A percentile compares a stretch with the other conserved stretches of the same genome.
Conservation (phyloP, 2,888 invertebrate genomes). For the Lordiphosa fenestrarum region DNA sequence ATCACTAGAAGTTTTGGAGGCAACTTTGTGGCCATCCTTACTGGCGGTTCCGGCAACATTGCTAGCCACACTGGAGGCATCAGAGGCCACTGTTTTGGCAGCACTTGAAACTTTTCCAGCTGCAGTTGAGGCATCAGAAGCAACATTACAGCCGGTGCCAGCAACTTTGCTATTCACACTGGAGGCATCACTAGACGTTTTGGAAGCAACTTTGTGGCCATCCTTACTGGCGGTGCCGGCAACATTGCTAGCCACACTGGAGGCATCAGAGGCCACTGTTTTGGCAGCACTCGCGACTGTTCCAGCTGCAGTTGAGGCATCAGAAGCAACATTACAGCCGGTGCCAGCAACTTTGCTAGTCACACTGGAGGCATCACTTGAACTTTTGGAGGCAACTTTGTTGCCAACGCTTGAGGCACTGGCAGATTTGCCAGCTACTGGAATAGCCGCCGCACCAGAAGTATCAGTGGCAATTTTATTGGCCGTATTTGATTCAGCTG, state of each 20-base stretch:
- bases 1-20: background rate
- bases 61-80: conserved; percentile 6
- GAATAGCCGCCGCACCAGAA: background rate
- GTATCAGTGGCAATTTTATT: background rate
- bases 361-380: background rate
- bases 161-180: background rate
- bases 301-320: background rate
- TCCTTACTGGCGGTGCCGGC: background rate
- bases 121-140: background rate
- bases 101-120: background rate
- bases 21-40: background rate
- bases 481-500: conserved; percentile 1
- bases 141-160: background rate
- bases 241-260: conserved; percentile 7
- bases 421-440: background rate
- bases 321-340: background rate
- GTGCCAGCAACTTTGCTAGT: background rate
- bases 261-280: conserved; percentile 1
- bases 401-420: background rate
- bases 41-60: conserved; percentile 2
- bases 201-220: conserved; percentile 1
- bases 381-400: background rate
- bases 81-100: background rate
- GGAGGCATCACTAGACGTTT: background rate
- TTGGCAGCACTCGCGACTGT: too few species aligned